Evolutionary conservation across 2,797 vertebrate species (phyloP).

Genomic region (Pangasius djambal): DNA sequence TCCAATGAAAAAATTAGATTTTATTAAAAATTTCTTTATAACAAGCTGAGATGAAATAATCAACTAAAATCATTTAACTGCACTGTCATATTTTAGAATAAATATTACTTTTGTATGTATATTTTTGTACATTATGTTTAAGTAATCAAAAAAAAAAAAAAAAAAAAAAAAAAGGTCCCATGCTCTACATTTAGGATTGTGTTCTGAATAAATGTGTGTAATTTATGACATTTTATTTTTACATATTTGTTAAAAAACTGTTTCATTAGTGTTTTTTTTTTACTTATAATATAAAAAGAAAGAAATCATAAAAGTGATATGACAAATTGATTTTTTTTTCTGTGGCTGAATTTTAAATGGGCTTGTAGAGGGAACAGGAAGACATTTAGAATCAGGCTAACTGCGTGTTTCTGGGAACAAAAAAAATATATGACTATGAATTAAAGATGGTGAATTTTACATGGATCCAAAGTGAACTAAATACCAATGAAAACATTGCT

Average conservation of each 20-base stretch:
- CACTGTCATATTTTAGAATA: not conserved
- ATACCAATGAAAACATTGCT: not conserved
- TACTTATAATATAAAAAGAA: not conserved
- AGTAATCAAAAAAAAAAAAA: not conserved
- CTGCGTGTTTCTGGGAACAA: not conserved
- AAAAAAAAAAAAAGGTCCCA: not conserved
- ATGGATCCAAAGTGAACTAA: not conserved
- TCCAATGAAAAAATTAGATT: not conserved
- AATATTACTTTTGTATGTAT: not conserved
- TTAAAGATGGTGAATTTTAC: not conserved
- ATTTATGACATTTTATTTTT: not conserved
- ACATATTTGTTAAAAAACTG: not conserved
- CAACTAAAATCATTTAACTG: not conserved
- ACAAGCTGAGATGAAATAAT: not conserved
- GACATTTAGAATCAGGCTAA: not conserved
- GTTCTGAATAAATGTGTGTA: not conserved
- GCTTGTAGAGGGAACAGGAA: not conserved
- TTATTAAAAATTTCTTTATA: not conserved
- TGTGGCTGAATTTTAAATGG: not conserved
- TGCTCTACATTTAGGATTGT: not conserved
- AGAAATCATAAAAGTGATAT: not conserved
- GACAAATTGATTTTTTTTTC: not conserved
- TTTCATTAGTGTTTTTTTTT: not conserved
- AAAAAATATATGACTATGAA: not conserved
- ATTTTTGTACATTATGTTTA: not conserved